phyloP scores from a whole-genome alignment of 1,140 invertebrate genomes.

The Leptestheria dahalacensis region DNA sequence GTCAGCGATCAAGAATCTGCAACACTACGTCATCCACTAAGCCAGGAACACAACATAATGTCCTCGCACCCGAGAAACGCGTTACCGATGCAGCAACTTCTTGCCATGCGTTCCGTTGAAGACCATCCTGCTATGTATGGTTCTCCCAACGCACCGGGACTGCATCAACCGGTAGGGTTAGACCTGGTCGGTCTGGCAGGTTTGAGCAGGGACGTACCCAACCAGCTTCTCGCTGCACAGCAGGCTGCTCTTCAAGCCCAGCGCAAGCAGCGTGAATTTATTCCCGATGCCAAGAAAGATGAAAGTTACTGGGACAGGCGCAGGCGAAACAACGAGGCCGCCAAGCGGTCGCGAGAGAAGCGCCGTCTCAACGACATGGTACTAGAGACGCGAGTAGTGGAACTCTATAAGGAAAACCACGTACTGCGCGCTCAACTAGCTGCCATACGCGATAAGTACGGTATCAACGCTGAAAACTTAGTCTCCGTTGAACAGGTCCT shows the following conservation, averaged over 20 bases:
- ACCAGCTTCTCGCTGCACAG: neutral
- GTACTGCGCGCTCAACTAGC: constrained; percentile 80
- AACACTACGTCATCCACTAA: neutral
- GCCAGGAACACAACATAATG: neutral
- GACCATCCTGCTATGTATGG: too few species aligned
- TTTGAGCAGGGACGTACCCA: neutral
- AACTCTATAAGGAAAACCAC: constrained; percentile 87
- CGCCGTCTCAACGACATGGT: constrained; percentile 93
- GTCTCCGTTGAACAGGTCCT: constrained; percentile 75
- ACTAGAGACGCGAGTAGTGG: constrained; percentile 79
- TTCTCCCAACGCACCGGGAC: neutral
- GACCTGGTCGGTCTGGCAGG: neutral
- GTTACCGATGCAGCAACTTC: neutral
- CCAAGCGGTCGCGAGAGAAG: constrained; percentile 86
- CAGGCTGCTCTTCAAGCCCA: constrained; percentile 29
- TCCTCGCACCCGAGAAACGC: neutral
- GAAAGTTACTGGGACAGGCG: constrained; percentile 93
- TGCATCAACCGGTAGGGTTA: neutral
- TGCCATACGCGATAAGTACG: constrained; percentile 84
- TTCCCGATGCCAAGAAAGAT: constrained; percentile 92
- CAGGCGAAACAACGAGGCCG: constrained; percentile 88
- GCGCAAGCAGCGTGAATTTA: constrained; percentile 87
- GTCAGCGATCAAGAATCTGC: neutral
- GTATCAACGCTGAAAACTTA: constrained; percentile 67
- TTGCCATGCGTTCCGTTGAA: neutral